phyloP scores from a whole-genome alignment of 2,113 vertebrate genomes.

The Aramus guarauna region DNA sequence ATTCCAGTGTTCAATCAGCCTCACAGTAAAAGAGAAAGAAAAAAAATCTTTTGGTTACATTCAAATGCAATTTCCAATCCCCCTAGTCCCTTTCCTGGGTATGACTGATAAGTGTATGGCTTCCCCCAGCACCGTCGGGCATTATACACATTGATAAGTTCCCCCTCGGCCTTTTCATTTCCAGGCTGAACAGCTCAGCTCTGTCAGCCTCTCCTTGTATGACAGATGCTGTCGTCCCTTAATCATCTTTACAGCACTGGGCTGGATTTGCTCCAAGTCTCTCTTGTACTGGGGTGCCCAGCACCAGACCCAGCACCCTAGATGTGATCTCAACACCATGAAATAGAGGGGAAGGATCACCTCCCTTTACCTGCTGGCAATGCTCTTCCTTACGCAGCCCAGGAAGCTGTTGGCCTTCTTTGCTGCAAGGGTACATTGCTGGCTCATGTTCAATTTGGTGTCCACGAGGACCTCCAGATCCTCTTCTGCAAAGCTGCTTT shows the following conservation, averaged over 20 bases:
- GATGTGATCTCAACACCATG: not conserved
- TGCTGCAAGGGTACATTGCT: not conserved
- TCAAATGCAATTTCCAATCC: not conserved
- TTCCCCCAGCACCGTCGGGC: not conserved
- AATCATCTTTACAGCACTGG: not conserved
- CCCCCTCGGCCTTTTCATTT: not conserved
- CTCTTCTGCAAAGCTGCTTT: not conserved
- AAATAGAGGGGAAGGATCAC: not conserved
- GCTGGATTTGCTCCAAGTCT: not conserved
- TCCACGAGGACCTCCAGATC: not conserved
- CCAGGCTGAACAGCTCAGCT: not conserved
- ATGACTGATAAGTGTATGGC: not conserved
- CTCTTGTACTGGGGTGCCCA: not conserved
- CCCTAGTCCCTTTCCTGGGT: not conserved
- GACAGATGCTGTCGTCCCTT: not conserved
- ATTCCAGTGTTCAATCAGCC: not conserved
- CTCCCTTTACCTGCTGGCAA: not conserved
- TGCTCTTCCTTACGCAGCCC: not conserved
- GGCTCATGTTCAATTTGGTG: not conserved
- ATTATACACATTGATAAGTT: not conserved
- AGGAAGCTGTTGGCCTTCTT: not conserved
- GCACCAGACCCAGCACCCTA: not conserved
- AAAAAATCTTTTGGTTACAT: fast-evolving
- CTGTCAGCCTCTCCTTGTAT: not conserved
- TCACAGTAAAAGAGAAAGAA: not conserved